phyloP scores from a whole-genome alignment of 2,113 vertebrate genomes.

The Ursus arctos region DNA sequence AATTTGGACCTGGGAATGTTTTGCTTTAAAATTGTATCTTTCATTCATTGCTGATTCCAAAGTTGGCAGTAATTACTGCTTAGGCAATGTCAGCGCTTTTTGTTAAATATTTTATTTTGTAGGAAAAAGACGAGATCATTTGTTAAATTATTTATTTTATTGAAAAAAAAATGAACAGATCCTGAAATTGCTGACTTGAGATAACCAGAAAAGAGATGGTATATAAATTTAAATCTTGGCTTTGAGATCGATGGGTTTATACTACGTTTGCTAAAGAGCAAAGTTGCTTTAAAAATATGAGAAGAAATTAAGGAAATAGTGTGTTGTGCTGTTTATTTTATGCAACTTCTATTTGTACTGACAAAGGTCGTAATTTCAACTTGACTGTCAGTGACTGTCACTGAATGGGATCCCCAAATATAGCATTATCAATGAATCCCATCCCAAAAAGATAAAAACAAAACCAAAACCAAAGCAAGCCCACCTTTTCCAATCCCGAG shows the following conservation, averaged over 20 bases:
- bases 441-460: not conserved
- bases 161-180: not conserved
- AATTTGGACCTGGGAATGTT: not conserved
- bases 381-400: not conserved
- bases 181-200: not conserved
- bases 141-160: conserved; percentile 55
- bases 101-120: conserved; percentile 44
- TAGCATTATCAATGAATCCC: not conserved
- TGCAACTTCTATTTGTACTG: not conserved
- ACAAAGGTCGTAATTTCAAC: conserved; percentile 24
- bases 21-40: conserved; percentile 20
- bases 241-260: conserved; percentile 21
- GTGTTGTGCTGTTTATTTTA: not conserved
- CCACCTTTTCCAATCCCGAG: not conserved
- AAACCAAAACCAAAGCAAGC: not conserved
- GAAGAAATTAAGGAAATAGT: not conserved
- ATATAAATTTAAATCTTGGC: not conserved
- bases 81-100: not conserved
- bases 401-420: not conserved
- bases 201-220: not conserved
- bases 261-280: not conserved
- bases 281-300: not conserved
- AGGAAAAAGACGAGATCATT: not conserved
- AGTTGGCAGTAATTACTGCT: not conserved
- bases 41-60: not conserved